phyloP scores from a whole-genome alignment of 1,140 invertebrate species.

The Fopius arisanus region DNA sequence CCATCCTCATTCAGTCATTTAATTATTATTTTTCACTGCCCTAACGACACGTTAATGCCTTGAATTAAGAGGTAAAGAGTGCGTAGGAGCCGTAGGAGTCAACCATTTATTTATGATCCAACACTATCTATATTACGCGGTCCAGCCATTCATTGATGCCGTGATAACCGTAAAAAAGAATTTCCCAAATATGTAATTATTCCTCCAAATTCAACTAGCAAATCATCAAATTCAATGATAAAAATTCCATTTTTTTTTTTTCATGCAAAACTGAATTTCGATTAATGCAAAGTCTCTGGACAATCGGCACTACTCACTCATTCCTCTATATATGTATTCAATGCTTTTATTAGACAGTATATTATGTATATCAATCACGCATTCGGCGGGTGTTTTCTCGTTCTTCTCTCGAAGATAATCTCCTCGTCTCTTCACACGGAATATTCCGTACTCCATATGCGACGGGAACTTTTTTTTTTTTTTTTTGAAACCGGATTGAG shows the following conservation, averaged over 20 bases:
- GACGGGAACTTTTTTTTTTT: neutral
- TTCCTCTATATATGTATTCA: neutral
- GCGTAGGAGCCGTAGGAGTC: neutral
- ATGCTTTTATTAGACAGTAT: neutral
- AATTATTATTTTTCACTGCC: no score
- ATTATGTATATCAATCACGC: conserved; percentile 12
- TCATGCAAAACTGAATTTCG: neutral
- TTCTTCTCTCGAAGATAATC: neutral
- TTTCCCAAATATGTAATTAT: no score
- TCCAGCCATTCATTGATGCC: no score
- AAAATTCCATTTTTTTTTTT: neutral
- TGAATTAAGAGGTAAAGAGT: neutral
- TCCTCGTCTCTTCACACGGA: neutral
- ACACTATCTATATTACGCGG: no score
- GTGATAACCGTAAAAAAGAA: no score
- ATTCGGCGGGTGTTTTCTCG: neutral
- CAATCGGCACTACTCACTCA: neutral
- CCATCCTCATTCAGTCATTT: neutral
- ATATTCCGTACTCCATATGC: neutral
- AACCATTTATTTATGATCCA: neutral
- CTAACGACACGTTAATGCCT: no score
- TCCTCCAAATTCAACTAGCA: no score
- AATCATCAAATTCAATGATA: neutral
- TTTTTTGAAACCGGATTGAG: neutral
- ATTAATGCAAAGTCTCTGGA: neutral